phyloP scores from a whole-genome alignment of 2,797 vertebrate species.

The Notolepis coatsorum region DNA sequence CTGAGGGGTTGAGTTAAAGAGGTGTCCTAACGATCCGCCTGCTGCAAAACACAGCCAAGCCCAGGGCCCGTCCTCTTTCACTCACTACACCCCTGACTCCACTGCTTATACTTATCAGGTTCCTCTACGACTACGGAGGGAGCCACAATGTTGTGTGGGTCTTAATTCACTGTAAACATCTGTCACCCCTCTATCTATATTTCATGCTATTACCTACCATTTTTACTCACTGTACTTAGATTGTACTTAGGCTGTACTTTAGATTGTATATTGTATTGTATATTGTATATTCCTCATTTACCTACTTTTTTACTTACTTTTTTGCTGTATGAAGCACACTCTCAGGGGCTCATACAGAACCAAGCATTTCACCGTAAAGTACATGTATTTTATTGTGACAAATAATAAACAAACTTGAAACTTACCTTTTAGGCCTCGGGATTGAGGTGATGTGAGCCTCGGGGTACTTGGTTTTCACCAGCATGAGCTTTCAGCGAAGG shows the following conservation, averaged over 20 bases:
- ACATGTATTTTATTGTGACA: too few species aligned
- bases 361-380: too few species aligned
- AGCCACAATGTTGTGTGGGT: constrained; percentile 68
- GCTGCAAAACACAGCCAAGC: constrained; percentile 74
- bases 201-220: constrained; percentile 81
- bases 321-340: too few species aligned
- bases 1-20: constrained; percentile 78
- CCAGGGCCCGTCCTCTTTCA: constrained; percentile 71
- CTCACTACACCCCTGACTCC: constrained; percentile 53
- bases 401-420: too few species aligned
- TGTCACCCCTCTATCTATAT: constrained; percentile 78
- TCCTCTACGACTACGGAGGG: constrained; percentile 71
- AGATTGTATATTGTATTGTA: too few species aligned
- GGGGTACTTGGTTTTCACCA: constrained; percentile 75
- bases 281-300: too few species aligned
- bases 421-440: constrained; percentile 81
- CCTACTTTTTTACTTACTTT: too few species aligned
- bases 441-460: constrained; percentile 75
- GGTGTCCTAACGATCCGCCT: constrained; percentile 77
- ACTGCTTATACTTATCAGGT: constrained; percentile 60
- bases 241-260: too few species aligned
- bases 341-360: too few species aligned
- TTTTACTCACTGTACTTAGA: too few species aligned
- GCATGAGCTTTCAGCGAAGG: constrained; percentile 71
- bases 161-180: constrained; percentile 70